Evolutionary conservation across 1,140 invertebrate genomes (phyloP).

Genomic region (Goniozus legneri): DNA sequence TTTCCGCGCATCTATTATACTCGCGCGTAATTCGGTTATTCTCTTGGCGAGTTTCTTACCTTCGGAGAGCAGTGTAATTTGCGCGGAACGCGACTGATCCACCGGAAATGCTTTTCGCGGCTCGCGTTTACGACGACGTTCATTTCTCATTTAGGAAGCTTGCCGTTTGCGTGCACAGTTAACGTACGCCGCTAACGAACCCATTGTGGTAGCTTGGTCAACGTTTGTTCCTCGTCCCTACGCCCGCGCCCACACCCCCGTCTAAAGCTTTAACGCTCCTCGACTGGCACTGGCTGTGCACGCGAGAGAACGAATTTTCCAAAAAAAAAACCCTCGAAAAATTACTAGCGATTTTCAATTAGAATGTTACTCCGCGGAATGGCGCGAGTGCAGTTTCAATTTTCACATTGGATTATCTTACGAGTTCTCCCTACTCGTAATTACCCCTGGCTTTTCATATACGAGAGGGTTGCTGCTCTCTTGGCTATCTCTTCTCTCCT

Average conservation of each 20-base stretch:
- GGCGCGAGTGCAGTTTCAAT: too few species aligned
- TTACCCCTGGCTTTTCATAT: too few species aligned
- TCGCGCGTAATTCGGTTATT: conserved; percentile 4
- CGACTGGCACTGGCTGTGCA: conserved; percentile 10
- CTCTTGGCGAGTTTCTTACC: conserved; percentile 2
- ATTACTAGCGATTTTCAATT: too few species aligned
- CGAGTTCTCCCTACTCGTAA: too few species aligned
- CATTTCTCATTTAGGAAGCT: conserved; percentile 41
- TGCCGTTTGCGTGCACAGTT: conserved; percentile 41
- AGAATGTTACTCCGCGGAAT: too few species aligned
- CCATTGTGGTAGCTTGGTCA: conserved; percentile 43
- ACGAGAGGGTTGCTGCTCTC: too few species aligned
- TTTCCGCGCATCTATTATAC: conserved; percentile 2
- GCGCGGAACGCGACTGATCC: too few species aligned
- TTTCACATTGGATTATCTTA: too few species aligned
- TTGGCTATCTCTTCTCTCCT: not conserved
- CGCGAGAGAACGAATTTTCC: conserved; percentile 17
- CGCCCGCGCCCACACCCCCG: conserved; percentile 41
- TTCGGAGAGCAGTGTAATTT: too few species aligned
- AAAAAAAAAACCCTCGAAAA: too few species aligned
- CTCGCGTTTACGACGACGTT: too few species aligned
- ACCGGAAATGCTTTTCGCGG: too few species aligned
- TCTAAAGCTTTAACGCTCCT: conserved; percentile 35
- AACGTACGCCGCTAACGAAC: conserved; percentile 45
- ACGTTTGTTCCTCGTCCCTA: conserved; percentile 42